Evolutionary conservation across 2,888 invertebrate species (phyloP).

Genomic region (Lagria hirta): DNA sequence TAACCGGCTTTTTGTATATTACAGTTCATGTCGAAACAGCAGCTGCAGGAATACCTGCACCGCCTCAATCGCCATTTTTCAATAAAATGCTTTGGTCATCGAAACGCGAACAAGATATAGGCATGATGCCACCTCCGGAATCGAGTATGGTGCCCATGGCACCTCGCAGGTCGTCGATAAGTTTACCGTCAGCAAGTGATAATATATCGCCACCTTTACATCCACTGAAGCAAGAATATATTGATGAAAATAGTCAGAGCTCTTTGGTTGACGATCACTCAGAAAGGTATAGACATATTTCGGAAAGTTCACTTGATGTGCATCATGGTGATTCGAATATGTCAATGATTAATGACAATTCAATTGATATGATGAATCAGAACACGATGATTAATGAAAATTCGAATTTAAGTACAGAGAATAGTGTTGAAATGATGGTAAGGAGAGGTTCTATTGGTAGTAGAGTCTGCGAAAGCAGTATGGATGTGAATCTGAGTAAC

Average conservation of each 20-base stretch:
- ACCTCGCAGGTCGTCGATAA: conserved; percentile 61
- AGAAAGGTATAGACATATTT: conserved; percentile 49
- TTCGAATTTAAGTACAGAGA: conserved; percentile 50
- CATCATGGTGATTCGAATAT: conserved; percentile 52
- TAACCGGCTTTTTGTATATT: conserved; percentile 50
- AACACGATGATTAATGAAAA: conserved; percentile 41
- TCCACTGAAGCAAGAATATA: conserved; percentile 65
- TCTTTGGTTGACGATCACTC: conserved; percentile 55
- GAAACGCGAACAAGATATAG: conserved; percentile 60
- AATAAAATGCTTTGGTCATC: conserved; percentile 48
- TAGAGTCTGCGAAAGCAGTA: conserved; percentile 47
- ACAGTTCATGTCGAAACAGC: conserved; percentile 49
- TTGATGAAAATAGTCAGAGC: conserved; percentile 73
- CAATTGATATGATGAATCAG: conserved; percentile 54
- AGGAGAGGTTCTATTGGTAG: conserved; percentile 36
- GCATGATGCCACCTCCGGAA: conserved; percentile 72
- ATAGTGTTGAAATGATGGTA: conserved; percentile 46
- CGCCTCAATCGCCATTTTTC: conserved; percentile 35
- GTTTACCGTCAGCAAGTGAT: conserved; percentile 59
- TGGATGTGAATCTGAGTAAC: conserved; percentile 37
- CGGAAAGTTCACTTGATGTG: conserved; percentile 54
- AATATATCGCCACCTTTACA: conserved; percentile 59
- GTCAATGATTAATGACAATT: conserved; percentile 56
- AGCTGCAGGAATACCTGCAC: conserved; percentile 31
- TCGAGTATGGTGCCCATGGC: conserved; percentile 62